These are phyloP conservation scores for Cavia aperea DNA, from an alignment of 2,113 vertebrate species.

Conservation along the genomic window DNA sequence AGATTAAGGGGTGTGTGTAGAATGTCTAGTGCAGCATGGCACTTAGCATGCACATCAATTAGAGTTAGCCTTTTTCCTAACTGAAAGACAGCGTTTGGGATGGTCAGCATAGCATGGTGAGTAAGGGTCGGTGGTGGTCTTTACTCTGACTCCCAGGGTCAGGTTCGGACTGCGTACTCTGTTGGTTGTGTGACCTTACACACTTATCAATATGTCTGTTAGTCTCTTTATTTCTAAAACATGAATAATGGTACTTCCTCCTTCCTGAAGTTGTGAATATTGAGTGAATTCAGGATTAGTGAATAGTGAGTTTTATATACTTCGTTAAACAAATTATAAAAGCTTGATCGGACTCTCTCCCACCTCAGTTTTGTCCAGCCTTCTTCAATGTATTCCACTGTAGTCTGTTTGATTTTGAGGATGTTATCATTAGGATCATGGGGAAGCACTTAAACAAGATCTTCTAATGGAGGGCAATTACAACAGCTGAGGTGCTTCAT, in stretches of 20 bases:
- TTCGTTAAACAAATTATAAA: neutral
- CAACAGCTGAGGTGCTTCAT: neutral
- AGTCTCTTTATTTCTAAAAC: neutral
- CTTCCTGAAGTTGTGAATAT: neutral
- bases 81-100: neutral
- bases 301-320: neutral
- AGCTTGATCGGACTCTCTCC: neutral
- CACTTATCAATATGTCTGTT: neutral
- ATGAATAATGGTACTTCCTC: neutral
- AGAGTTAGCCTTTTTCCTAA: neutral
- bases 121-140: accelerated
- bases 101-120: neutral
- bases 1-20: neutral
- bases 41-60: neutral
- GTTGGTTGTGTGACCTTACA: neutral
- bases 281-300: neutral
- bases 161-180: neutral
- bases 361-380: neutral
- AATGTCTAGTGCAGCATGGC: neutral
- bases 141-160: neutral
- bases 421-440: neutral
- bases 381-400: neutral
- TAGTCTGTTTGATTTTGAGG: neutral
- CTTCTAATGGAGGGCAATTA: neutral
- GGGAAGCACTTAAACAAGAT: neutral